Evolutionary conservation across 2,888 invertebrate species (phyloP).

Genomic region (Philaethria dido): DNA sequence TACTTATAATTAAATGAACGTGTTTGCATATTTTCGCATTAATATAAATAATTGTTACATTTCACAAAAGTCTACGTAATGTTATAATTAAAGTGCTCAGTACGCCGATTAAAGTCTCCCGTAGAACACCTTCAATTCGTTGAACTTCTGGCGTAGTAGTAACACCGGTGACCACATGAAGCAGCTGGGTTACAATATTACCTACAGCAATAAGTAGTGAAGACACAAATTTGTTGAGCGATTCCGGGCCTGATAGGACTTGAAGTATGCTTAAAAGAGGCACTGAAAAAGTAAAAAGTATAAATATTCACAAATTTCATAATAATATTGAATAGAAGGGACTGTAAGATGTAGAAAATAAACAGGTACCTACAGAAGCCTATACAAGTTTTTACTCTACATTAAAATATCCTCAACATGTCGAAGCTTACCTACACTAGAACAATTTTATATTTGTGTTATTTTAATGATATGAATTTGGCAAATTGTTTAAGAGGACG

Average conservation of each 20-base stretch:
- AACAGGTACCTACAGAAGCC: neutral
- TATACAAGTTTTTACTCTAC: neutral
- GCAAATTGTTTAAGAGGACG: neutral
- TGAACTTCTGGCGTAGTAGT: neutral
- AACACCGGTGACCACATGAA: neutral
- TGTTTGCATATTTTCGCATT: no score
- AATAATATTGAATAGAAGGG: neutral
- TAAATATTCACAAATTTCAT: neutral
- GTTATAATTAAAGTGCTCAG: neutral
- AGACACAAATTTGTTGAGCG: neutral
- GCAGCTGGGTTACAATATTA: neutral
- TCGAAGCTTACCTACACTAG: no score
- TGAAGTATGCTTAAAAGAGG: neutral
- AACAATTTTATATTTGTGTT: no score
- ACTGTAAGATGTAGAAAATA: neutral
- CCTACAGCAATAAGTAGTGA: neutral
- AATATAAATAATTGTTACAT: no score
- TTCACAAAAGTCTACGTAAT: neutral
- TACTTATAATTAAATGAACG: no score
- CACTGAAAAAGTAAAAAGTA: neutral
- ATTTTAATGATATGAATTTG: neutral
- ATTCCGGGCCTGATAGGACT: neutral
- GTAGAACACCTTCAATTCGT: constrained; percentile 6
- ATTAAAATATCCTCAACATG: neutral
- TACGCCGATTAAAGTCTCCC: neutral